A percentile compares a stretch with the other conserved stretches of the same genome.
These are phyloP conservation scores for Erebia epiphron DNA, from an alignment of 2,888 invertebrate species.

Conservation along the genomic window DNA sequence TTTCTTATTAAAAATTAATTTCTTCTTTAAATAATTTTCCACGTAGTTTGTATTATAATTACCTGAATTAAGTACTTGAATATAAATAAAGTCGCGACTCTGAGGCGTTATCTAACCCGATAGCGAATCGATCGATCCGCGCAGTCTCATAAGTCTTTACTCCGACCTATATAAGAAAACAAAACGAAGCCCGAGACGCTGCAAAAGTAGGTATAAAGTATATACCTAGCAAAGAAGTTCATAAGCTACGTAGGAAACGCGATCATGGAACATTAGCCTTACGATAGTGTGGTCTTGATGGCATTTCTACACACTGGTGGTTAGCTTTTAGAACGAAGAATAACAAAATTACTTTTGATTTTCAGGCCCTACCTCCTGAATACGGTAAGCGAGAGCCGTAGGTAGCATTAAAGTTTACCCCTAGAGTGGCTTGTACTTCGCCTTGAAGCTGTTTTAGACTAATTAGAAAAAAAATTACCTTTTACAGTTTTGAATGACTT, in stretches of 20 bases:
- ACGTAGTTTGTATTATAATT: background rate
- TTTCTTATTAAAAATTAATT: too few species aligned
- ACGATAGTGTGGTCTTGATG: slow-evolving; percentile 70
- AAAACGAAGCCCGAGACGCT: slow-evolving; percentile 17
- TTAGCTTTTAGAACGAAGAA: background rate
- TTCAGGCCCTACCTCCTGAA: background rate
- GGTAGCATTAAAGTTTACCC: too few species aligned
- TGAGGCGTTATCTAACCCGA: slow-evolving; percentile 36
- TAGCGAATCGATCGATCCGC: slow-evolving; percentile 42
- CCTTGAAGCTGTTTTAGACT: too few species aligned
- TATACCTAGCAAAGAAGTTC: slow-evolving; percentile 53
- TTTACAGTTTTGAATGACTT: too few species aligned
- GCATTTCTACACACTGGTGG: slow-evolving; percentile 51
- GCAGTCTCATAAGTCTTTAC: slow-evolving; percentile 42
- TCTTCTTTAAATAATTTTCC: too few species aligned
- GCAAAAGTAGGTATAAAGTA: slow-evolving; percentile 46
- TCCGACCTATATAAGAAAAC: slow-evolving; percentile 41
- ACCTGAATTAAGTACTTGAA: background rate
- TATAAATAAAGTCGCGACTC: background rate
- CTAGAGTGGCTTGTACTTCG: too few species aligned
- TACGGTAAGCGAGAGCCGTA: too few species aligned
- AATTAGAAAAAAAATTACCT: too few species aligned
- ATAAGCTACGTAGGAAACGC: slow-evolving; percentile 57
- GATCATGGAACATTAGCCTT: slow-evolving; percentile 73
- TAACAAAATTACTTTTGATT: background rate